Base-by-base conservation (phyloP, 2,113 vertebrate genomes). In the Melospiza georgiana region DNA sequence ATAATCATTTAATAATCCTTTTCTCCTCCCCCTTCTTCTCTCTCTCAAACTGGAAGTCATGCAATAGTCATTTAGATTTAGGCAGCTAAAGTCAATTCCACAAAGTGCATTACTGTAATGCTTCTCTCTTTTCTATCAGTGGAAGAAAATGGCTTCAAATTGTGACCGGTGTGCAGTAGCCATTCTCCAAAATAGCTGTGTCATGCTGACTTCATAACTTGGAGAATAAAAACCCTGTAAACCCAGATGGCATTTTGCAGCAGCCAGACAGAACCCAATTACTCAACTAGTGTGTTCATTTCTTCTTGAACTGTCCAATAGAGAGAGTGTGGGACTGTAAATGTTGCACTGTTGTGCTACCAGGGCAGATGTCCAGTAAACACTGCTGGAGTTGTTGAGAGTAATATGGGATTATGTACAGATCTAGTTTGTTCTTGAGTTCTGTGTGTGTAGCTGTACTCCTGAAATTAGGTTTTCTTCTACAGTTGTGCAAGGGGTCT, bases 71-170 rank as follows among this genome's bases (percentile, higher is more conserved):
- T 52, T 81, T 74, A 41, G 27, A 39, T 15, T 69, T 80, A 43
- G 18, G 61, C 59, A 78, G 46, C 61, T 94, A 9, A 90, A 92
- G 58, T 86, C 41, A 76, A 6, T 95, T 95, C 35, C 30, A 43
- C 44, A 58, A 66, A 24, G 14, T 57, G 31, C 23, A 12, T 91
- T 93, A 78, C 39, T 81, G 77, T 63, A 77, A 35, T 17, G 12
- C 86, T 57, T 87, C 52, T 89, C 17, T 76, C 19, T 88, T 76
- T 86, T 95, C 90, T 88, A 15, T 84, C 66, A 65, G 28, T 78
- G 73, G 54, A 87, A 91, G 84, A 94, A 97, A 96, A 92, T 75
- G 19, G 12, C 43, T 90, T 96, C 59, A 91, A 48, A 76, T 95
- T 93, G 84, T 76, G 80, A 39, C 59, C 13, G 5, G 66, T 79